A percentile compares a stretch with the other conserved stretches of the same genome.
phyloP scores from a whole-genome alignment of 2,113 vertebrate genomes.

The Campylomormyrus tamandua region DNA sequence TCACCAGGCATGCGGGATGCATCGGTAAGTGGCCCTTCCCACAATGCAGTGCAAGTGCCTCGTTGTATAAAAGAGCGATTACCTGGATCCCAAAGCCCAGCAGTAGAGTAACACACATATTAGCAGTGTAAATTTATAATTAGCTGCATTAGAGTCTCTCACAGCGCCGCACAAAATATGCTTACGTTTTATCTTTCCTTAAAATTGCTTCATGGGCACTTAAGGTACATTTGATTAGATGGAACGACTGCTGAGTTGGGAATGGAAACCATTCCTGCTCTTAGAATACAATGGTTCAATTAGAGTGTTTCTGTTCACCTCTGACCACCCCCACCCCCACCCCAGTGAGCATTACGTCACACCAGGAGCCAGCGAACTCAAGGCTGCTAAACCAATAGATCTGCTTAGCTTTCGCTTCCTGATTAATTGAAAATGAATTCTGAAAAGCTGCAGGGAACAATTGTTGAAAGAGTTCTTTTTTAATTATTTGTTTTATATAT shows the following conservation, averaged over 20 bases:
- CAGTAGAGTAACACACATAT: background rate
- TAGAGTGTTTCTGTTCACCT: background rate
- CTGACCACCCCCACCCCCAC: background rate
- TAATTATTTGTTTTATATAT: background rate
- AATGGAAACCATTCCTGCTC: background rate
- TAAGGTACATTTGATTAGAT: slow-evolving; percentile 10
- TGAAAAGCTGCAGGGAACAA: background rate
- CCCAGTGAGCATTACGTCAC: background rate
- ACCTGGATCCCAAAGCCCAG: background rate
- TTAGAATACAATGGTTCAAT: background rate
- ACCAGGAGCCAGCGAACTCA: background rate
- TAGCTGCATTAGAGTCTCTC: background rate
- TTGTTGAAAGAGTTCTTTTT: background rate
- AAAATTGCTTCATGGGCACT: slow-evolving; percentile 5
- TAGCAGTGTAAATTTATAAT: background rate
- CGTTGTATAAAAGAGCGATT: background rate
- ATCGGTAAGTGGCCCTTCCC: background rate
- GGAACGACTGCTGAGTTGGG: slow-evolving; percentile 2
- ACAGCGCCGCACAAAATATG: background rate
- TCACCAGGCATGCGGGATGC: background rate
- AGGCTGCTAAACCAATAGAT: background rate
- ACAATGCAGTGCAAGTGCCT: background rate
- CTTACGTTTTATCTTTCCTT: slow-evolving; percentile 1
- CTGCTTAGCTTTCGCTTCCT: background rate
- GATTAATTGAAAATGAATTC: background rate